These are phyloP conservation scores for Stictonetta naevosa DNA, from an alignment of 2,113 vertebrate genomes.

Conservation along the genomic window DNA sequence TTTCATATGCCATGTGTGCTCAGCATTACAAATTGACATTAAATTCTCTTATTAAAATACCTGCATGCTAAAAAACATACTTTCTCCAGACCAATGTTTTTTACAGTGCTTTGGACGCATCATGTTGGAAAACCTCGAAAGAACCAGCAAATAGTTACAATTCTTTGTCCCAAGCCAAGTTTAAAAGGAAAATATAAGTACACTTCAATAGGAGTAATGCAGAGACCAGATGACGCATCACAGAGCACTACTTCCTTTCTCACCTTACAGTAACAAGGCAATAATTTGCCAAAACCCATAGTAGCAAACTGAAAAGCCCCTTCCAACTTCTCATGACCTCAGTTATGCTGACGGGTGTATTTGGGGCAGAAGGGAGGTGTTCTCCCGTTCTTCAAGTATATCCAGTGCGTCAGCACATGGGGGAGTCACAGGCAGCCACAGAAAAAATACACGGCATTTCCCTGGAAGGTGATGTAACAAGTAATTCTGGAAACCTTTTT, in stretches of 20 bases:
- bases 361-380: neutral
- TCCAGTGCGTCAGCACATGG: neutral
- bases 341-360: neutral
- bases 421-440: neutral
- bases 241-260: neutral
- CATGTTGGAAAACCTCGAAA: neutral
- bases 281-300: neutral
- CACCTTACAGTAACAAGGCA: neutral
- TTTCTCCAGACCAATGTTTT: neutral
- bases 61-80: accelerated
- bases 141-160: neutral
- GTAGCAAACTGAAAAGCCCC: neutral
- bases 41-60: neutral
- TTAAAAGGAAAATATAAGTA: neutral
- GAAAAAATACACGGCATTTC: neutral
- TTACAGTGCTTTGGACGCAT: neutral
- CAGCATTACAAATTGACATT: neutral
- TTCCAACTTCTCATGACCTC: neutral
- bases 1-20: neutral
- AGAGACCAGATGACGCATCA: neutral
- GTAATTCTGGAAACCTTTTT: neutral
- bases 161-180: neutral
- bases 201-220: neutral
- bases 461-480: neutral
- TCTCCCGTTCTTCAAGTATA: neutral